A percentile compares a stretch with the other conserved stretches of the same genome.
Conservation (phyloP, 1,140 invertebrate species). For the Lerema accius region DNA sequence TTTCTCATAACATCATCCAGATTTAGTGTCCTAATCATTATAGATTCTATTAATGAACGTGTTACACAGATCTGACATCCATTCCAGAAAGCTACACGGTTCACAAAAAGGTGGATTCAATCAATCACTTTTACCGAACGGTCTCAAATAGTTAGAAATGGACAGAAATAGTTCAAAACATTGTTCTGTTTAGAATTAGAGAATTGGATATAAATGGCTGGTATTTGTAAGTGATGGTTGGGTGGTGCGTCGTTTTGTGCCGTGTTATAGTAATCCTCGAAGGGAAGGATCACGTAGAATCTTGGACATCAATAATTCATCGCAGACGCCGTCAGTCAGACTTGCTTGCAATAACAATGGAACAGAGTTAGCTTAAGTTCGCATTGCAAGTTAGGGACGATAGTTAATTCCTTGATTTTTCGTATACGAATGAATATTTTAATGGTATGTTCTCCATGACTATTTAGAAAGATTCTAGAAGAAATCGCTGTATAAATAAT, state of each 20-base stretch:
- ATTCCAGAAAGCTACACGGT: slow-evolving; percentile 34
- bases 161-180: slow-evolving; percentile 21
- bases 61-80: slow-evolving; percentile 41
- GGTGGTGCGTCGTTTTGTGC: slow-evolving; percentile 32
- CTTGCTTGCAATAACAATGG: slow-evolving; percentile 72
- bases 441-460: too few relatives aligned
- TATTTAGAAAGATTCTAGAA: too few relatives aligned
- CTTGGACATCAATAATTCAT: slow-evolving; percentile 75
- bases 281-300: slow-evolving; percentile 64
- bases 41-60: slow-evolving; percentile 54
- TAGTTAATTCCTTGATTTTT: background rate
- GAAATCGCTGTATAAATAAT: too few relatives aligned
- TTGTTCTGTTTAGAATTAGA: slow-evolving; percentile 13
- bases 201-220: slow-evolving; percentile 14
- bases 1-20: slow-evolving; percentile 35
- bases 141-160: slow-evolving; percentile 22
- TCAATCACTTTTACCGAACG: slow-evolving; percentile 26
- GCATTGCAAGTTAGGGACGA: slow-evolving; percentile 11
- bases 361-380: slow-evolving; percentile 34
- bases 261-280: slow-evolving; percentile 53
- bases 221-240: slow-evolving; percentile 18
- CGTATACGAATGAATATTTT: slow-evolving; percentile 5
- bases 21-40: slow-evolving; percentile 47
- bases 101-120: slow-evolving; percentile 22
- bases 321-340: slow-evolving; percentile 53